These are phyloP conservation scores for Amazona ochrocephala DNA, from an alignment of 2,797 vertebrate species.

Conservation along the genomic window DNA sequence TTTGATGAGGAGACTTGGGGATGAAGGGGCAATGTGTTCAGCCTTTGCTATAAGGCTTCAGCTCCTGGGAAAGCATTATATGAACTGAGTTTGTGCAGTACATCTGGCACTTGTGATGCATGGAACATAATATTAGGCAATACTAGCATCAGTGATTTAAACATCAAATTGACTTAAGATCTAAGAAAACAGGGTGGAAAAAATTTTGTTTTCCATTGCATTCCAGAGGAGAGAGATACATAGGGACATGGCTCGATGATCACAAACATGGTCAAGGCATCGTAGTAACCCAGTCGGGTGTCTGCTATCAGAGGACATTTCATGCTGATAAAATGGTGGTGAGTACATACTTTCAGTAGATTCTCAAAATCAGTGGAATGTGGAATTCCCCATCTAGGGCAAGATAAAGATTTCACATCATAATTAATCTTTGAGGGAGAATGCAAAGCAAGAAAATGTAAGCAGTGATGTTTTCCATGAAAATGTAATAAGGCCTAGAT, in stretches of 20 bases:
- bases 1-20: not conserved
- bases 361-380: rapidly evolving
- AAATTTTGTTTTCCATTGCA: not conserved
- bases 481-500: not conserved
- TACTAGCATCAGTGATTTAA: not conserved
- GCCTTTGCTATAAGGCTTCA: not conserved
- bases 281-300: constrained; percentile 77
- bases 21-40: not conserved
- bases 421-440: not conserved
- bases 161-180: not conserved
- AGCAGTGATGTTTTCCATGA: not conserved
- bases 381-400: rapidly evolving
- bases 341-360: not conserved
- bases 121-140: rapidly evolving
- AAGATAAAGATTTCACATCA: not conserved
- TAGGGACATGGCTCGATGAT: constrained; percentile 79
- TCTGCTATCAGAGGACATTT: constrained; percentile 80
- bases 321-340: constrained; percentile 77
- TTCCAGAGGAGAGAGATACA: constrained; percentile 79
- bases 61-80: not conserved
- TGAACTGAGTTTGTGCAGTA: not conserved
- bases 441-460: not conserved
- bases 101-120: not conserved
- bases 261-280: constrained; percentile 76
- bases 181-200: not conserved